Base-by-base conservation (phyloP, 2,113 vertebrate genomes). In the Limanda limanda region DNA sequence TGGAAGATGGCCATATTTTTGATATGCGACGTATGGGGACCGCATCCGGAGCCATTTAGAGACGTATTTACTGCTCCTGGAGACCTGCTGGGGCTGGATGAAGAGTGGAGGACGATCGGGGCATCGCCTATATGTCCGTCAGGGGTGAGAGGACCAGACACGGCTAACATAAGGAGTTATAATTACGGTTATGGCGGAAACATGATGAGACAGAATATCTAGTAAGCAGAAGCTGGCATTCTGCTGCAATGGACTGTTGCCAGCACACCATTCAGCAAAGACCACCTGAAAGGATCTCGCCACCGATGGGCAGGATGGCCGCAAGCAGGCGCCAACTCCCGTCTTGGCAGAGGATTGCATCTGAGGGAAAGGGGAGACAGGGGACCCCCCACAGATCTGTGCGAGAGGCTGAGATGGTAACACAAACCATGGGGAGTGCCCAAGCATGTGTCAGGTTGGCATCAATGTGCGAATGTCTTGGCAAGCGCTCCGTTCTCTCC, bases 401-500 rank as follows among this genome's bases (percentile, higher is more conserved):
- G 85, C 90, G 88, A 86, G 92, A 84, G 85, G 74, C 82, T 74
- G 89, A 89, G 87, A 88, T 70, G 91, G 88, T 87, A 89, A 84
- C 93, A 82, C 87, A 93, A 94, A 94, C 91, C 86, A 40, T 87
- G 81, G 88, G 88, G 92, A 92, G 92, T 94, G 92, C 91, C 94
- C 93, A 89, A 94, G 93, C 94, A 95, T 93, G 93, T 94, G 92
- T 95, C 90, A 93, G 93, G 93, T 94, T 95, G 95, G 95, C 95
- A 94, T 94, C 92, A 92, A 90, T 90, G 93, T 93, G 92, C 91
- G 92, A 93, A 94, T 89, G 85, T 91, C 93, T 94, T 95, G 95
- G 94, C 95, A 95, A 92, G 91, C 88, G 52, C 81, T 83, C 71
- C 70, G 21, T 73, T 87, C 76, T 78, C 89, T 90, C 92, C 91